Conservation (phyloP, 1,140 invertebrate genomes). For the Platyura marginata region DNA sequence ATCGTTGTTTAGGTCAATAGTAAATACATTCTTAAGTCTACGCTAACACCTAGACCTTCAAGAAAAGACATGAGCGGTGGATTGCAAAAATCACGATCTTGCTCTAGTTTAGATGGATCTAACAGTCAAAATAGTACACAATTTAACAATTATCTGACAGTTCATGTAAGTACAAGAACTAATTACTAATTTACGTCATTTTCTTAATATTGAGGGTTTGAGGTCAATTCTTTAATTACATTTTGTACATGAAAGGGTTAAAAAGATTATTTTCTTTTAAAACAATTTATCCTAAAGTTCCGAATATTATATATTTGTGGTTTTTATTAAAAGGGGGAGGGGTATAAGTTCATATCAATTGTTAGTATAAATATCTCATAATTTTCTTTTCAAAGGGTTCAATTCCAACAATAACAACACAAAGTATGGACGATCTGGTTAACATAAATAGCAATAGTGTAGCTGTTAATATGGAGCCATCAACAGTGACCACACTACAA, state of each 20-base stretch:
- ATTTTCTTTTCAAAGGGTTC: no score
- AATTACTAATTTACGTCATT: no score
- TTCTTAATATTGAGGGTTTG: no score
- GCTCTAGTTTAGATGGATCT: slow-evolving; percentile 40
- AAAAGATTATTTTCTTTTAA: no score
- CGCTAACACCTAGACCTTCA: slow-evolving; percentile 51
- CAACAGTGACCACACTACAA: slow-evolving; percentile 17
- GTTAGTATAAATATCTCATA: no score
- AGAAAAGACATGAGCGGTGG: slow-evolving; percentile 42
- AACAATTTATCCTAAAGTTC: no score
- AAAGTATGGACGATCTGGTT: slow-evolving; percentile 38
- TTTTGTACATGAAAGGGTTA: no score
- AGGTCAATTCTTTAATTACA: slow-evolving; percentile 19
- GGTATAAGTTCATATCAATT: no score
- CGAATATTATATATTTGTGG: no score
- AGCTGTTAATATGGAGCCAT: slow-evolving; percentile 7
- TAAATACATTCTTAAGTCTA: slow-evolving; percentile 66
- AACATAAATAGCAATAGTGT: slow-evolving; percentile 8
- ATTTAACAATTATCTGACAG: slow-evolving; percentile 53
- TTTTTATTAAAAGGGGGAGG: no score
- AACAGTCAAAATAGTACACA: slow-evolving; percentile 21
- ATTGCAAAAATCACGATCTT: slow-evolving; percentile 45
- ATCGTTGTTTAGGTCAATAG: slow-evolving; percentile 36
- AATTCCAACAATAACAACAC: slow-evolving; percentile 37
- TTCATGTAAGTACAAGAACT: slow-evolving; percentile 52